Conservation (phyloP, 2,888 invertebrate genomes). For the Scrobipalpa costella region DNA sequence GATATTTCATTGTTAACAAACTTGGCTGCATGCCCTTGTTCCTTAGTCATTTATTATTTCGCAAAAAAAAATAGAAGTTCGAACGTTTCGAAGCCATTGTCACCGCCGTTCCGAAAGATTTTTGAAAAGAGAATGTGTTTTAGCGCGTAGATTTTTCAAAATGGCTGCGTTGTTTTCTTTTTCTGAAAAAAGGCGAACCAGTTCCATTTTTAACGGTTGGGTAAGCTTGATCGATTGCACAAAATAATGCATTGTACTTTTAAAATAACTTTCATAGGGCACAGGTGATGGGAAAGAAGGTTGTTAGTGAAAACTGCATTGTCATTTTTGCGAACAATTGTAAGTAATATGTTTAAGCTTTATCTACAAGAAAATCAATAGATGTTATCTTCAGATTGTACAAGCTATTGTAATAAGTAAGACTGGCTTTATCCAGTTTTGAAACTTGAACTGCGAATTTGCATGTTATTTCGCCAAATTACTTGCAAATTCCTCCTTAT, state of each 20-base stretch:
- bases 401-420: too few relatives aligned
- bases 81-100: slow-evolving; percentile 47
- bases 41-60: slow-evolving; percentile 55
- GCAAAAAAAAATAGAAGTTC: slow-evolving; percentile 52
- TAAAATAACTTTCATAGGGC: slow-evolving; percentile 14
- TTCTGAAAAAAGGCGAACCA: slow-evolving; percentile 43
- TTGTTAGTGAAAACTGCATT: slow-evolving; percentile 2
- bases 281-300: slow-evolving; percentile 26
- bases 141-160: slow-evolving; percentile 49
- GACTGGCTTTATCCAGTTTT: too few relatives aligned
- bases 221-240: slow-evolving; percentile 30
- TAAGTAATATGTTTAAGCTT: too few relatives aligned
- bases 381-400: too few relatives aligned
- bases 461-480: too few relatives aligned
- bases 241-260: slow-evolving; percentile 23
- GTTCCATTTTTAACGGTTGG: slow-evolving; percentile 50
- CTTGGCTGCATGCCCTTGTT: slow-evolving; percentile 53
- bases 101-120: slow-evolving; percentile 37
- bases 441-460: too few relatives aligned
- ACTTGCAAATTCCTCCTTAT: too few relatives aligned
- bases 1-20: slow-evolving; percentile 50
- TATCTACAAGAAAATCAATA: too few relatives aligned
- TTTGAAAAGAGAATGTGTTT: slow-evolving; percentile 58
- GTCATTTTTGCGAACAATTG: background rate
- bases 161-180: slow-evolving; percentile 41